Evolutionary conservation across 2,113 vertebrate genomes (phyloP).

Genomic region (Anthoscopus minutus): DNA sequence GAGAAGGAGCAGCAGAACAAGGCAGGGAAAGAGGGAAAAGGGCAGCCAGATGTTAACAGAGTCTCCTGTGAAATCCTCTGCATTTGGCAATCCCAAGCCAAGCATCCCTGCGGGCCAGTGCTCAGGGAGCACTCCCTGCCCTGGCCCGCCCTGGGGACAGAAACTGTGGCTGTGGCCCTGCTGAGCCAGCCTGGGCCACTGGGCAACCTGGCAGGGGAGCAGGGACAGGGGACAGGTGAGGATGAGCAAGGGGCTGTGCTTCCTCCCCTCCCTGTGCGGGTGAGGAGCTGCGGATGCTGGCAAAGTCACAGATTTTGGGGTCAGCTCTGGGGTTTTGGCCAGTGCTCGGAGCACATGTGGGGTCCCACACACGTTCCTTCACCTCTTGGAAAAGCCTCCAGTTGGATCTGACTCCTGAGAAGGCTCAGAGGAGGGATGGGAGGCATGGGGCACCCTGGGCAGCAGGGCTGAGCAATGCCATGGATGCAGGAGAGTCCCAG

Average conservation of each 20-base stretch:
- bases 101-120: not conserved
- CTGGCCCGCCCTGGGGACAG: not conserved
- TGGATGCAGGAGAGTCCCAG: not conserved
- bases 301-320: accelerated
- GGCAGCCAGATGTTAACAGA: not conserved
- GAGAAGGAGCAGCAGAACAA: not conserved
- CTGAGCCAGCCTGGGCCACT: not conserved
- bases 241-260: not conserved
- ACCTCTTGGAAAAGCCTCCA: not conserved
- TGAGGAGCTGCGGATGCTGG: not conserved
- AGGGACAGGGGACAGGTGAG: not conserved
- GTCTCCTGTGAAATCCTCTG: not conserved
- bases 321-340: not conserved
- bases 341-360: accelerated
- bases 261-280: not conserved
- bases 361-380: not conserved
- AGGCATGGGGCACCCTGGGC: not conserved
- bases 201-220: accelerated
- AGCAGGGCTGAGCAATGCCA: not conserved
- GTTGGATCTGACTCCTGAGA: not conserved
- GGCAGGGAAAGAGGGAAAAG: not conserved
- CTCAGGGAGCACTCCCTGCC: no score
- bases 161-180: not conserved
- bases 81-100: constrained; percentile 26
- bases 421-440: not conserved